phyloP scores from a whole-genome alignment of 1,140 invertebrate genomes.

The Lasioglossum baleicum region DNA sequence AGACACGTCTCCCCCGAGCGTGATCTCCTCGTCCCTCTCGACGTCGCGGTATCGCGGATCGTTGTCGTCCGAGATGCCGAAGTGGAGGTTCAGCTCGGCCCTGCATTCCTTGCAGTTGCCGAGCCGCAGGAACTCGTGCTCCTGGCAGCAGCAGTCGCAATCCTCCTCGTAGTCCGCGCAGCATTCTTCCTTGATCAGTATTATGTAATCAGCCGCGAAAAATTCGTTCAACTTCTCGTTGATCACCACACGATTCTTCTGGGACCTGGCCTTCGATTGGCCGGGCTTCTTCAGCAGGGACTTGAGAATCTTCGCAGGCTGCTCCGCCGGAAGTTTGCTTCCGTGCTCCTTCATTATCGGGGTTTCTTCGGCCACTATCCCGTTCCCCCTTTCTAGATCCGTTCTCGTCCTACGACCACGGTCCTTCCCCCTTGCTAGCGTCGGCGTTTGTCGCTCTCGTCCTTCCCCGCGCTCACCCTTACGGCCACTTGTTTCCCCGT shows the following conservation, averaged over 20 bases:
- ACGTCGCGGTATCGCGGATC: slow-evolving; percentile 28
- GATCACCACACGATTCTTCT: slow-evolving; percentile 89
- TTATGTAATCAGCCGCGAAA: slow-evolving; percentile 93
- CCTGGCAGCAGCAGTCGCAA: slow-evolving; percentile 86
- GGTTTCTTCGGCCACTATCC: not conserved
- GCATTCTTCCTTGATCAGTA: slow-evolving; percentile 90
- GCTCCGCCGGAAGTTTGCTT: slow-evolving; percentile 74
- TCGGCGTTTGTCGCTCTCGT: not conserved
- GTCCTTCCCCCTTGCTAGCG: no score
- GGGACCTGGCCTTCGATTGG: slow-evolving; percentile 73
- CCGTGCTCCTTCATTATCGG: slow-evolving; percentile 74
- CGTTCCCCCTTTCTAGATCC: not conserved
- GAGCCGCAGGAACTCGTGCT: slow-evolving; percentile 84
- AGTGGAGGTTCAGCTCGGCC: slow-evolving; percentile 74
- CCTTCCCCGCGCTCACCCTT: not conserved
- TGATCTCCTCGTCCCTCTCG: slow-evolving; percentile 38
- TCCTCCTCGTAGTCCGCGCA: slow-evolving; percentile 89
- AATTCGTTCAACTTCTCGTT: slow-evolving; percentile 92
- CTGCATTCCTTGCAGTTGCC: slow-evolving; percentile 81
- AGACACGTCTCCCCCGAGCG: slow-evolving; percentile 27
- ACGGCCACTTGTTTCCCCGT: not conserved
- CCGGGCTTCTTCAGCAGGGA: slow-evolving; percentile 82
- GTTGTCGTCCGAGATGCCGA: slow-evolving; percentile 57
- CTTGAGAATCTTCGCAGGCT: slow-evolving; percentile 78
- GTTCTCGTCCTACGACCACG: no score